phyloP scores from a whole-genome alignment of 2,888 invertebrate species.

The Cheilosia pagana region DNA sequence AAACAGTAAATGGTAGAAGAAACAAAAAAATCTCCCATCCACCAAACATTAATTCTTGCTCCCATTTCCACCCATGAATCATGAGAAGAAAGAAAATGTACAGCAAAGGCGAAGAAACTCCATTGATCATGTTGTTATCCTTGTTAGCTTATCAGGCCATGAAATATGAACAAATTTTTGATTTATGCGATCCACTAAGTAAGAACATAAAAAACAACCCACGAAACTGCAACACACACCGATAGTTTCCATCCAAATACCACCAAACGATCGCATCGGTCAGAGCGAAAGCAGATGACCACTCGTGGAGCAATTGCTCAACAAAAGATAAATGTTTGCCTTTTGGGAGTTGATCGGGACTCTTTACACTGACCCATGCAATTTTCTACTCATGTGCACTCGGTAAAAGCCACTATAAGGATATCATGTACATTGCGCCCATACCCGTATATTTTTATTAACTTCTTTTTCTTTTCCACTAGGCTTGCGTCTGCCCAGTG shows the following conservation, averaged over 20 bases:
- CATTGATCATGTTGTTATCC: constrained; percentile 75
- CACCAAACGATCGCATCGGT: background rate
- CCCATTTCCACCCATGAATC: constrained; percentile 46
- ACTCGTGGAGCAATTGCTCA: constrained; percentile 69
- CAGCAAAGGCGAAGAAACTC: constrained; percentile 49
- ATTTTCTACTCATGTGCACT: constrained; percentile 56
- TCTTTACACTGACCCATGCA: constrained; percentile 17
- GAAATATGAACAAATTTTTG: constrained; percentile 75
- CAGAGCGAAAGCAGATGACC: constrained; percentile 16
- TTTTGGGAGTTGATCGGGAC: constrained; percentile 54
- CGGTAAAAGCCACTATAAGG: constrained; percentile 52
- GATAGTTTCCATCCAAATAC: constrained; percentile 6
- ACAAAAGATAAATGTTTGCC: constrained; percentile 69
- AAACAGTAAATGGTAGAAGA: background rate
- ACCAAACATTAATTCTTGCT: constrained; percentile 47
- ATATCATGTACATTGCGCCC: constrained; percentile 6
- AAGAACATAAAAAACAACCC: constrained; percentile 13
- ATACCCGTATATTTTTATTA: constrained; percentile 34
- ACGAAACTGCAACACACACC: constrained; percentile 27
- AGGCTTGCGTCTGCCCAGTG: constrained; percentile 9
- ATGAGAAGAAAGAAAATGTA: constrained; percentile 29
- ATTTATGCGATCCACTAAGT: constrained; percentile 67
- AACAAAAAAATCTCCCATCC: background rate
- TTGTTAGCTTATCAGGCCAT: constrained; percentile 74
- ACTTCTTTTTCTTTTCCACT: constrained; percentile 34